Base-by-base conservation (phyloP, 2,888 invertebrate species). In the Zelleria hepariella region DNA sequence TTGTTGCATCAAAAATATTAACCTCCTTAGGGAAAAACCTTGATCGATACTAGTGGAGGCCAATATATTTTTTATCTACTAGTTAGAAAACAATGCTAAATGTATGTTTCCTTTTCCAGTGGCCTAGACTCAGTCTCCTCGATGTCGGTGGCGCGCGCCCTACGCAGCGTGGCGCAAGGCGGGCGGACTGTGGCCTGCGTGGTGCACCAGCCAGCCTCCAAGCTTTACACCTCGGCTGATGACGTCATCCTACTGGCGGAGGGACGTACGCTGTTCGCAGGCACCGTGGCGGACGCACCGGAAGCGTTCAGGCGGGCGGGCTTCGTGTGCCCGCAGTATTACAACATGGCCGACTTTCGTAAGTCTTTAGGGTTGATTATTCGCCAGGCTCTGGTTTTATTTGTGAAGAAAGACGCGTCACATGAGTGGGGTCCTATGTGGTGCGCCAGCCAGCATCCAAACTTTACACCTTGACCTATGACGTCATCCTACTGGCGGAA, bases 331-430 rank as follows among this genome's bases (percentile, higher is more conserved):
- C 95, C 95, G 0, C 90, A 91, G 64, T 95, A 93, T 79, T 95
- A 95, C 78, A 95, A 95, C 71, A 92, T 94, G 62, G 94, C 94
- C 8, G 95, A 95, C 79, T 95, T 92, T 72, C 91, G 94, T 94
- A 79, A 87, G 86, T 80, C 20, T 7, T 23, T 18, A 42, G 5
- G 15, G 15, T 7, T 26, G 26, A 26, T 7, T n/a, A n/a, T n/a
- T n/a, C n/a, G n/a, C n/a, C n/a, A n/a, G n/a, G n/a, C n/a, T n/a
- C n/a, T n/a, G n/a, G n/a, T n/a, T n/a, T n/a, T n/a, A n/a, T n/a
- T n/a, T n/a, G n/a, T n/a, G n/a, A n/a, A n/a, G n/a, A n/a, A n/a
- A n/a, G n/a, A n/a, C n/a, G n/a, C n/a, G n/a, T n/a, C n/a, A n/a
- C n/a, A n/a, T n/a, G n/a, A n/a, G n/a, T n/a, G n/a, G n/a, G n/a